Base-by-base conservation (phyloP, 2,888 invertebrate species). In the Phasia obesa region DNA sequence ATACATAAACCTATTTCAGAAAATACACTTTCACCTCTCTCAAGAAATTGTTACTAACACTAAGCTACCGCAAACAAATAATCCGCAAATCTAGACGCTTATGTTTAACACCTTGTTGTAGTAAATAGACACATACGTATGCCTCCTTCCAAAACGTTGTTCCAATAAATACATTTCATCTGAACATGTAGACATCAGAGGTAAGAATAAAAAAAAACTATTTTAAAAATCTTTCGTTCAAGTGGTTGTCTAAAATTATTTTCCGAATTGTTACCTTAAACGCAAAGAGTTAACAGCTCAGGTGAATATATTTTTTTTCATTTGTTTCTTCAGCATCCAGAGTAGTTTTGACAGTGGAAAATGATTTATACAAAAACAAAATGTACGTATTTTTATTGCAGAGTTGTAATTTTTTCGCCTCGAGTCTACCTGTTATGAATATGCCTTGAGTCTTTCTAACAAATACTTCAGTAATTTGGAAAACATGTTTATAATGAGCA, bases 11-110 rank as follows among this genome's bases (percentile, higher is more conserved):
- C 77, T 76, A 79, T 89, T 89, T 86, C 89, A 89, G 89, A 88
- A 85, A 88, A 78, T 85, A 86, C 88, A 88, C 87, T 86, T 78
- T 88, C 86, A 88, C 87, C 85, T 84, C 86, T 86, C 84, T 88
- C 85, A 80, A 88, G 87, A 89, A 89, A 88, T 82, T 89, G 88
- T 89, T 89, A 90, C 89, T 89, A 89, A 89, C 89, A 85, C 81
- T 87, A 71, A 85, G 81, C 80, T 75, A 82, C 53, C 84, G 81
- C 76, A 85, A 83, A 73, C 74, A 85, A 76, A 82, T 64, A 70
- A 64, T 15, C 47, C 70, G 62, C 55, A 55, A 70, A 47, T 31
- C 67, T 69, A 75, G 51, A 35, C 70, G 67, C 59, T 31, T 59
- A 51, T 23, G 75, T 47, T 62, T 73, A 57, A 73, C 77, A 67